Evolutionary conservation across 2,888 invertebrate species (phyloP).

Genomic region (Lasioglossum lativentre): DNA sequence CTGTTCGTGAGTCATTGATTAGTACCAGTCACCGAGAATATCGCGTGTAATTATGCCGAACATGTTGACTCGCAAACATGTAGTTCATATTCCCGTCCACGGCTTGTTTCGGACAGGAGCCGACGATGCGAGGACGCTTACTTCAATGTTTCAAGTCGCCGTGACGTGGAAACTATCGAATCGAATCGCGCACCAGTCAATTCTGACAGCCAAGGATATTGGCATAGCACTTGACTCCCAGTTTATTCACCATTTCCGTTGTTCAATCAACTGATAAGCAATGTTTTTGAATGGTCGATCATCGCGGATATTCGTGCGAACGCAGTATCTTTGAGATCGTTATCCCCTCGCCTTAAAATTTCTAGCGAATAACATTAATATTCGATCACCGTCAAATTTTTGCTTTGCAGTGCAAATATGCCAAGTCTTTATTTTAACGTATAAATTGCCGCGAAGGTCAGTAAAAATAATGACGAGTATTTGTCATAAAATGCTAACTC

Average conservation of each 20-base stretch:
- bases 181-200: background rate
- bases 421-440: no score
- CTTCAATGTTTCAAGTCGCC: constrained; percentile 5
- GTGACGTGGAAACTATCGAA: constrained; percentile 22
- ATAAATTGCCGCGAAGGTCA: no score
- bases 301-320: background rate
- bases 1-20: constrained; percentile 45
- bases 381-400: no score
- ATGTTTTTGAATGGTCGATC: background rate
- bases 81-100: constrained; percentile 23
- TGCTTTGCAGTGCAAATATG: no score
- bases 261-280: background rate
- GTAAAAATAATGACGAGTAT: no score
- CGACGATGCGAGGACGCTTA: background rate
- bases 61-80: constrained; percentile 14
- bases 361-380: background rate
- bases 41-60: constrained; percentile 54
- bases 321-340: background rate
- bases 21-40: constrained; percentile 55
- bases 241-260: background rate
- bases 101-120: constrained; percentile 24
- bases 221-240: background rate
- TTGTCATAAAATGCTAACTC: no score
- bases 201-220: constrained; percentile 9
- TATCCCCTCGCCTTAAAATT: background rate